Evolutionary conservation across 1,140 invertebrate species (phyloP).

Genomic region (Asbolus verrucosus): DNA sequence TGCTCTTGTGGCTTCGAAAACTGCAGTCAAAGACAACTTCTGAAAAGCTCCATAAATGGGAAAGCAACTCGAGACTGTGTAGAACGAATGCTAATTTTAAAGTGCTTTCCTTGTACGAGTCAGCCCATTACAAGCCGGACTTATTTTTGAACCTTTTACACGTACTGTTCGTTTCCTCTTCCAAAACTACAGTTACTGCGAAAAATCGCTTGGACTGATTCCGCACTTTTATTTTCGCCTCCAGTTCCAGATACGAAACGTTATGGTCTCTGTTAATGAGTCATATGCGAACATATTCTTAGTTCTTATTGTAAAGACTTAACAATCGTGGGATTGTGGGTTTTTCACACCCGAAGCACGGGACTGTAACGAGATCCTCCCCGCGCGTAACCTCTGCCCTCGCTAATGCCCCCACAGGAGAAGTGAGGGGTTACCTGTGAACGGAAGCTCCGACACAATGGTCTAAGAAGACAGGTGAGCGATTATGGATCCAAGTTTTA

Average conservation of each 20-base stretch:
- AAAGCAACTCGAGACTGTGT: conserved; percentile 25
- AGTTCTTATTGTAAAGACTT: conserved; percentile 47
- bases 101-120: conserved; percentile 3
- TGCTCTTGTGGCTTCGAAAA: conserved; percentile 26
- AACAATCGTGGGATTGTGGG: conserved; percentile 50
- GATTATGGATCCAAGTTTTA: conserved; percentile 48
- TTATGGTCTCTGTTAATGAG: conserved; percentile 28
- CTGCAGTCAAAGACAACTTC: conserved; percentile 33
- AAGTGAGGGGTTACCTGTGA: conserved; percentile 49
- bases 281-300: conserved; percentile 40
- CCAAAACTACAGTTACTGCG: too few species aligned
- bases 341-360: conserved; percentile 50
- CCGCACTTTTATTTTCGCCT: too few species aligned
- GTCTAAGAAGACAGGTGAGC: conserved; percentile 52
- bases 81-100: conserved; percentile 26
- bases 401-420: conserved; percentile 18
- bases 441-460: conserved; percentile 53
- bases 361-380: conserved; percentile 48
- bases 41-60: conserved; percentile 28
- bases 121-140: not conserved
- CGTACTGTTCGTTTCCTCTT: too few species aligned
- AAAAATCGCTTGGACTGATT: too few species aligned
- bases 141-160: conserved; percentile 2
- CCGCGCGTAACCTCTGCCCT: conserved; percentile 50
- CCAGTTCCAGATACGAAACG: not conserved